Percentiles rank a stretch among this genome's conserved stretches.
phyloP scores from a whole-genome alignment of 2,797 vertebrate genomes.

The Xenopus petersii region DNA sequence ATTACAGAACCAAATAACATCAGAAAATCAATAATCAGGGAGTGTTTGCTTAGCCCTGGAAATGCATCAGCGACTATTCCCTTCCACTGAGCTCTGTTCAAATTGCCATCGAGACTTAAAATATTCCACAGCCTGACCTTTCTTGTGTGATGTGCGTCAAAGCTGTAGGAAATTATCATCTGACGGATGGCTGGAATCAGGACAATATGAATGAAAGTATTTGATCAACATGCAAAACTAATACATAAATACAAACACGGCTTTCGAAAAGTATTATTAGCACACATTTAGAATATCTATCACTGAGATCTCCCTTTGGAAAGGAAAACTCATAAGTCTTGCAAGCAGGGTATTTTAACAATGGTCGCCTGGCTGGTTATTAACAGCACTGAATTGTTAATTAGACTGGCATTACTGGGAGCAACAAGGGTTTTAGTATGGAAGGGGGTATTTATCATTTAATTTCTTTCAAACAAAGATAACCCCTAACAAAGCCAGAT shows the following conservation, averaged over 20 bases:
- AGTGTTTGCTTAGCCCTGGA: constrained; percentile 55
- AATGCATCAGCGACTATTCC: constrained; percentile 53
- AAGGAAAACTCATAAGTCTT: background rate
- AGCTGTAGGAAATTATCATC: constrained; percentile 45
- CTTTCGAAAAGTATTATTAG: constrained; percentile 17
- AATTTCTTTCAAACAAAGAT: no score
- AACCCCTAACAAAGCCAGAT: no score
- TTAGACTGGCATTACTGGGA: no score
- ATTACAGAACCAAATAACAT: constrained; percentile 63
- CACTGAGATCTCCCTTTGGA: background rate
- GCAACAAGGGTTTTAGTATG: no score
- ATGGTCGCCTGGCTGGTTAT: background rate
- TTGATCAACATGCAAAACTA: constrained; percentile 30
- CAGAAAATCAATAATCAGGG: constrained; percentile 60
- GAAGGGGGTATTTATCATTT: no score
- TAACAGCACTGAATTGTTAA: constrained; percentile 13
- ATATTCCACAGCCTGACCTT: constrained; percentile 47
- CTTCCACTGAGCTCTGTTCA: constrained; percentile 48
- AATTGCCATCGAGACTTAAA: constrained; percentile 55
- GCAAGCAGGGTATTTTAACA: constrained; percentile 9
- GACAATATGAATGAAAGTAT: constrained; percentile 48
- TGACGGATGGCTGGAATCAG: constrained; percentile 49
- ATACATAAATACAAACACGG: constrained; percentile 17
- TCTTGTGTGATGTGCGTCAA: constrained; percentile 43
- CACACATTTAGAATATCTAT: constrained; percentile 27